A percentile compares a stretch with the other conserved stretches of the same genome.
phyloP scores from a whole-genome alignment of 2,888 invertebrate species.

The Chymomyza caudatula region DNA sequence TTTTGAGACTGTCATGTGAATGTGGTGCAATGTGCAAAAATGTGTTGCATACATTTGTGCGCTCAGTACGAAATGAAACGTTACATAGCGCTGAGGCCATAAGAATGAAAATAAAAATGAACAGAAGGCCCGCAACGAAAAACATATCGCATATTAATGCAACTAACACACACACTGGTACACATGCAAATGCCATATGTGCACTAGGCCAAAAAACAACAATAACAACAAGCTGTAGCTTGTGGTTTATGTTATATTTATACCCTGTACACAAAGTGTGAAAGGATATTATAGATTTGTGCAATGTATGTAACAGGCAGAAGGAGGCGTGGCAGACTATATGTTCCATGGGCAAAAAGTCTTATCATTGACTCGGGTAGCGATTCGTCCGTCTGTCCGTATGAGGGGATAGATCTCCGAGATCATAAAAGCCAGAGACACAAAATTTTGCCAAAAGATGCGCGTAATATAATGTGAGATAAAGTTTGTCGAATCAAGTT shows the following conservation, averaged over 20 bases:
- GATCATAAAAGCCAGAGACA: no score
- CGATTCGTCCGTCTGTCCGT: no score
- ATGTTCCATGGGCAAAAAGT: no score
- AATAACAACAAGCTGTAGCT: not conserved
- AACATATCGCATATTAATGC: not conserved
- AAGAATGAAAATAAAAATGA: not conserved
- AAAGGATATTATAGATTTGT: no score
- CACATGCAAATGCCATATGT: not conserved
- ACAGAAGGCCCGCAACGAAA: not conserved
- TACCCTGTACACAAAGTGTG: no score
- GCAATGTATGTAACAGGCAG: no score
- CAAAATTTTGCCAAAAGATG: no score
- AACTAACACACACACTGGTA: not conserved
- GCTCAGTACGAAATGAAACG: conserved; percentile 9
- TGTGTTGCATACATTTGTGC: conserved; percentile 70
- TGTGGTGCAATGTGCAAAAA: conserved; percentile 64
- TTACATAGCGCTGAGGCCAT: not conserved
- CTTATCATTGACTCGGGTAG: no score
- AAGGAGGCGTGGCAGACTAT: no score
- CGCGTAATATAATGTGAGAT: no score
- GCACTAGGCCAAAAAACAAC: not conserved
- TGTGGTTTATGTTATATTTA: conserved; percentile 15
- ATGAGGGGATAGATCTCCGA: no score
- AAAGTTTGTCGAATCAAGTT: no score
- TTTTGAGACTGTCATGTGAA: conserved; percentile 50